These are phyloP conservation scores for Platysternon megacephalum DNA, from an alignment of 2,113 vertebrate genomes.

Conservation along the genomic window DNA sequence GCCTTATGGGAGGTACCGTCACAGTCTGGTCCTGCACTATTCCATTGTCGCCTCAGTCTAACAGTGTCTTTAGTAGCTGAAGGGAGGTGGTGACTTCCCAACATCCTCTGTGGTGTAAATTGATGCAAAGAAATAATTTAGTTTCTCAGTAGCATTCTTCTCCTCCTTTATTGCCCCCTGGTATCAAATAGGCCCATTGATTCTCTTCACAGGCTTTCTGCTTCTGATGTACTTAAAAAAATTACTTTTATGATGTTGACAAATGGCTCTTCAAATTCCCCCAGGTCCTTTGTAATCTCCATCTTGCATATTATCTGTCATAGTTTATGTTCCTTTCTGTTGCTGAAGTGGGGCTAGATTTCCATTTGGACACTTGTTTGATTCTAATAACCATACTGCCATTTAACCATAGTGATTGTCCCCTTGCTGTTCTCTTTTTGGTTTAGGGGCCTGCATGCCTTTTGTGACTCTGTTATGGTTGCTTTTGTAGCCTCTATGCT, in stretches of 20 bases:
- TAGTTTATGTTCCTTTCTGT: not conserved
- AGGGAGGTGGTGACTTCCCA: not conserved
- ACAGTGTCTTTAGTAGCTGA: not conserved
- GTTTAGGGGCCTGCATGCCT: not conserved
- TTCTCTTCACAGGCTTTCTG: not conserved
- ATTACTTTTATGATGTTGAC: not conserved
- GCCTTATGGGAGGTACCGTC: too few relatives aligned
- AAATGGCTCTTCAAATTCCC: not conserved
- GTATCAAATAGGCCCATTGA: not conserved
- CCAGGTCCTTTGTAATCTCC: not conserved
- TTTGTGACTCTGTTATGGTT: not conserved
- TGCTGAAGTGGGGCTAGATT: not conserved
- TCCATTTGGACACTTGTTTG: not conserved
- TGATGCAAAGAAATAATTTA: rapidly evolving
- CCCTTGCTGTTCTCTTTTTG: not conserved
- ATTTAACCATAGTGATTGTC: not conserved
- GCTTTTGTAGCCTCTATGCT: not conserved
- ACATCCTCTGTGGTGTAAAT: rapidly evolving
- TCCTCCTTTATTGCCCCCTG: not conserved
- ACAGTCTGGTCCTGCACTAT: not conserved
- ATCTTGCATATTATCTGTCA: not conserved
- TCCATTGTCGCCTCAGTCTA: not conserved
- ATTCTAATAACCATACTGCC: not conserved
- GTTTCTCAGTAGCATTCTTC: not conserved
- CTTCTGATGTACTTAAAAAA: not conserved